A percentile compares a stretch with the other conserved stretches of the same genome.
Evolutionary conservation across 2,797 vertebrate genomes (phyloP).

Genomic region (Catamblyrhynchus diadema): DNA sequence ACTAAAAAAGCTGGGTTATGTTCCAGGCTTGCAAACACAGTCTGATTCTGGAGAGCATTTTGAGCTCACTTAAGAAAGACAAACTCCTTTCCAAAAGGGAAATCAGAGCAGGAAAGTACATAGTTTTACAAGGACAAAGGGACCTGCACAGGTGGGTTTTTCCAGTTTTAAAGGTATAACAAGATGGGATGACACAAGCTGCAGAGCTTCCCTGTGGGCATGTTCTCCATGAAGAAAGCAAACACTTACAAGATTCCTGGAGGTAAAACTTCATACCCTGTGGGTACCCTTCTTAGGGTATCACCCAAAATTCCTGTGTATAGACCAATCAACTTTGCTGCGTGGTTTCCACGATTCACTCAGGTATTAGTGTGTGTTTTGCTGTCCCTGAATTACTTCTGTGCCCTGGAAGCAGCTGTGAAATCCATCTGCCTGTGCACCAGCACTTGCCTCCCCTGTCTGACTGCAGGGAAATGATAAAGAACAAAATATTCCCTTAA

Average conservation of each 20-base stretch:
- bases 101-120: background rate
- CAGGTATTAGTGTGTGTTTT: background rate
- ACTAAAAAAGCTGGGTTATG: background rate
- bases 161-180: background rate
- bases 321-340: background rate
- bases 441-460: background rate
- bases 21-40: background rate
- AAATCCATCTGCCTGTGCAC: background rate
- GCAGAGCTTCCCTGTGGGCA: background rate
- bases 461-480: background rate
- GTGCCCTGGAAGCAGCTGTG: background rate
- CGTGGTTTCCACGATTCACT: background rate
- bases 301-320: background rate
- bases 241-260: background rate
- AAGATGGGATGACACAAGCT: background rate
- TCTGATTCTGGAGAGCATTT: background rate
- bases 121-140: background rate
- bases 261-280: background rate
- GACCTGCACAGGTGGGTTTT: background rate
- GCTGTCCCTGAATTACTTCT: background rate
- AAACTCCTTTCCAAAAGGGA: background rate
- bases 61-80: background rate
- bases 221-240: background rate
- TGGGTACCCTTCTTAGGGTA: background rate
- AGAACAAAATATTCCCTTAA: background rate